Base-by-base conservation (phyloP, 2,113 vertebrate species). In the Mola mola region DNA sequence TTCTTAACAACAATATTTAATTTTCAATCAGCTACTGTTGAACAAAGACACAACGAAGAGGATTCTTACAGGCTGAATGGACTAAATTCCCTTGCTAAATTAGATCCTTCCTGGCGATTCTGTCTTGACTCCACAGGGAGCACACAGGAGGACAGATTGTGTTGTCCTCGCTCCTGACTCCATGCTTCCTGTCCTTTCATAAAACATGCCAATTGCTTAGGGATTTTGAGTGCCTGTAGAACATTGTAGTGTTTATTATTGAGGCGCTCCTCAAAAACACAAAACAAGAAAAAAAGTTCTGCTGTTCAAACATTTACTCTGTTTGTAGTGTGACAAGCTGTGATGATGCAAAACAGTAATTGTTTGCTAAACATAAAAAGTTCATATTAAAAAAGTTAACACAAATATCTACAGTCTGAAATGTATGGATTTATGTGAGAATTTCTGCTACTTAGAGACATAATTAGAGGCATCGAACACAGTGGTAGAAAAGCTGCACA, bases 141-240 rank as follows among this genome's bases (percentile, higher is more conserved):
- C 57, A 15, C 60, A 43, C 57, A 65, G 49, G 69, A 48, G 60
- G 67, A 82, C 78, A 77, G 61, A 75, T 79, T 79, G 68, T 71
- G 61, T 51, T 59, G 49, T 83, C 46, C 48, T 76, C 69, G 57
- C 50, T 53, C 72, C 74, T 72, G 58, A 62, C 60, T 75, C 53
- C 66, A 69, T 77, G 70, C 49, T 66, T 78, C 52, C 61, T 58
- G 53, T 72, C 59, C 59, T 65, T 62, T 73, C 48, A 51, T 26
- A 49, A 65, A 48, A 51, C 66, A 47, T 67, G 70, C 73, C 75
- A 75, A 22, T 68, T 60, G 47, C 55, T 51, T 22, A 13, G 64
- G 61, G 64, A 63, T 64, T 72, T 59, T 48, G 38, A 68, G 21
- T 28, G 37, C 19, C 42, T 37, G 15, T 19, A 20, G 29, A 50